Base-by-base conservation (phyloP, 2,888 invertebrate genomes). In the Ichneumoninae sp. region DNA sequence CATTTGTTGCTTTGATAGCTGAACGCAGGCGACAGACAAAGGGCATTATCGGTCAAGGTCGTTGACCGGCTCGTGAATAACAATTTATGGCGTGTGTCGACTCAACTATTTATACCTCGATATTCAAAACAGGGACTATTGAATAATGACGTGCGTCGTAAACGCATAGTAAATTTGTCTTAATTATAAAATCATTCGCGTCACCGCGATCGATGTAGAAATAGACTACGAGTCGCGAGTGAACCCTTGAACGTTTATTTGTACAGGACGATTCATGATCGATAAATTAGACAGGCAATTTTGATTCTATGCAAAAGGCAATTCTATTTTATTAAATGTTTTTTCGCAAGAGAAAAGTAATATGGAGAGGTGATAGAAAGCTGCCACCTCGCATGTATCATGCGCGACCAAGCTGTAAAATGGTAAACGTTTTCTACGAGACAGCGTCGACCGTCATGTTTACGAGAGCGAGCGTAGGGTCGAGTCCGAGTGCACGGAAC, bases 401-500 rank as follows among this genome's bases (percentile, higher is more conserved):
- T 40, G 10, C 40, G 40, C 40, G 40, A 40, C 40, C 10, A 10
- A 36, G 36, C 47, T 50, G 62, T 36, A 13, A 36, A 68, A 40
- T 13, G 10, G 4, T 10, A 10, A 52, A 40, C 44, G 36, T 66
- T 44, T 44, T 40, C 22, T 44, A 40, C 19, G 22, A 16, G 22
- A 68, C 36, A 19, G 19, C 19, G 44, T 16, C 16, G 44, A 47
- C 19, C 40, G 3, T 54, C 33, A 22, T 50, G 36, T 47, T 70
- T 10, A 5, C 10, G 54, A 3, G 33, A 13, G 19, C 26, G 50
- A 70, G 72, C 6, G 70, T 30, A 47, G 30, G 57, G 44, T 54
- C 71, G 13, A 16, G n/a, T 33, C 57, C 66, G 57, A 71, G 44
- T 74, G 26, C 68, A 47, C 62, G 77, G 65, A 81, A 81, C 57